phyloP scores from a whole-genome alignment of 2,888 invertebrate species.

The Ernsta delagoae region DNA sequence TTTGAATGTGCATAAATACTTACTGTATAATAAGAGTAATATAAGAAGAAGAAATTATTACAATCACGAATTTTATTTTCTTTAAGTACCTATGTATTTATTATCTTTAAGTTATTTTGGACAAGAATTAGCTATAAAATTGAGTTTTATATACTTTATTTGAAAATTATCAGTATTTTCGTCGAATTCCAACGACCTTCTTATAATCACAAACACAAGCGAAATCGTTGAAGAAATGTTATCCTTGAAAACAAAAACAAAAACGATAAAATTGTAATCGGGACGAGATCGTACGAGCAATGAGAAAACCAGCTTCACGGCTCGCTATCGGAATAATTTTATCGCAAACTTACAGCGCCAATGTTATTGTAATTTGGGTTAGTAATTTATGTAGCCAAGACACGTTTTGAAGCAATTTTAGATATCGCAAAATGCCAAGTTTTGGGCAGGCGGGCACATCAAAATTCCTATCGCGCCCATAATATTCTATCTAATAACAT shows the following conservation, averaged over 20 bases:
- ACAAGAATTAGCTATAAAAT: too few species aligned
- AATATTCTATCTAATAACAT: slow-evolving; percentile 26
- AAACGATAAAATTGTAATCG: not conserved
- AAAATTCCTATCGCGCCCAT: slow-evolving; percentile 30
- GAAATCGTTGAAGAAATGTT: too few species aligned
- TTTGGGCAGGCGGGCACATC: slow-evolving; percentile 32
- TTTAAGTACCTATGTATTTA: too few species aligned
- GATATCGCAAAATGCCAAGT: slow-evolving; percentile 27
- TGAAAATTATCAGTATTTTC: too few species aligned
- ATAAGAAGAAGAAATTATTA: too few species aligned
- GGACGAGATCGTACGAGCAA: not conserved
- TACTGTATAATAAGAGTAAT: too few species aligned
- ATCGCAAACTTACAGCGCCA: slow-evolving; percentile 23
- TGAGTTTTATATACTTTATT: too few species aligned
- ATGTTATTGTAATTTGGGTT: slow-evolving; percentile 32
- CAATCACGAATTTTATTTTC: too few species aligned
- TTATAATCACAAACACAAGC: not conserved
- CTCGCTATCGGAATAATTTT: slow-evolving; percentile 19
- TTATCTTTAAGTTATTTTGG: too few species aligned
- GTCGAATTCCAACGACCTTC: not conserved
- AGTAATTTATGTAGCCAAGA: slow-evolving; percentile 35
- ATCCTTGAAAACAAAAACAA: not conserved
- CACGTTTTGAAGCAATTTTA: slow-evolving; percentile 34
- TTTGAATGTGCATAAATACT: too few species aligned
- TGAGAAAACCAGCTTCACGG: not conserved